phyloP scores from a whole-genome alignment of 1,140 invertebrate genomes.

The Drosophila micromelanica region DNA sequence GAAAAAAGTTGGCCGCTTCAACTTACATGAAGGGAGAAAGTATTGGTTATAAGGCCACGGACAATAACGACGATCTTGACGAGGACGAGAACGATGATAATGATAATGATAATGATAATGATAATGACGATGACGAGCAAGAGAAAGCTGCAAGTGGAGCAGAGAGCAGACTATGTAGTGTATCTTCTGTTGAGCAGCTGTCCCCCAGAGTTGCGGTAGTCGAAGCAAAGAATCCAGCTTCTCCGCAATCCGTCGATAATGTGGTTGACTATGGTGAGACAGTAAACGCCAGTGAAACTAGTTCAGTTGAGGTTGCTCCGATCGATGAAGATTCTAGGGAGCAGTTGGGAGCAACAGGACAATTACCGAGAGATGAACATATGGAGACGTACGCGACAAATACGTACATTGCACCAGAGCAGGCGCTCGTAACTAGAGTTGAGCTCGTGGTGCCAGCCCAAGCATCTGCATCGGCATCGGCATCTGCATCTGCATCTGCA shows the following conservation, averaged over 20 bases:
- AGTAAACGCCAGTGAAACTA: too few relatives aligned
- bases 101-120: background rate
- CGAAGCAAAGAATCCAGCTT: background rate
- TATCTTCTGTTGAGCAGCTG: too few relatives aligned
- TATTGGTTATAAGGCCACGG: too few relatives aligned
- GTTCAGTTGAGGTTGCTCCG: background rate
- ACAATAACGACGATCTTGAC: too few relatives aligned
- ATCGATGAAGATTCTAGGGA: background rate
- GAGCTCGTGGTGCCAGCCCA: constrained; percentile 64
- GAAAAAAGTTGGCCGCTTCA: constrained; percentile 26
- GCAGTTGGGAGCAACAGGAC: background rate
- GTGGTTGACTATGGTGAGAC: background rate
- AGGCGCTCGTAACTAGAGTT: constrained; percentile 68
- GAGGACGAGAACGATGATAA: too few relatives aligned
- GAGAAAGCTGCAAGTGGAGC: background rate
- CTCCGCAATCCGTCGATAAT: background rate
- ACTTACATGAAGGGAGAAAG: constrained; percentile 5
- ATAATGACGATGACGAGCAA: background rate
- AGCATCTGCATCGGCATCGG: too few relatives aligned
- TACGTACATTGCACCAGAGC: constrained; percentile 62
- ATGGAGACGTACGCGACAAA: constrained; percentile 19
- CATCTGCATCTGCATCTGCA: too few relatives aligned
- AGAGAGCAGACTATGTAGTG: too few relatives aligned
- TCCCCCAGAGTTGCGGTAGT: too few relatives aligned
- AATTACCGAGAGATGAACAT: constrained; percentile 1